phyloP scores from a whole-genome alignment of 2,113 vertebrate genomes.

The Chiloscyllium plagiosum region DNA sequence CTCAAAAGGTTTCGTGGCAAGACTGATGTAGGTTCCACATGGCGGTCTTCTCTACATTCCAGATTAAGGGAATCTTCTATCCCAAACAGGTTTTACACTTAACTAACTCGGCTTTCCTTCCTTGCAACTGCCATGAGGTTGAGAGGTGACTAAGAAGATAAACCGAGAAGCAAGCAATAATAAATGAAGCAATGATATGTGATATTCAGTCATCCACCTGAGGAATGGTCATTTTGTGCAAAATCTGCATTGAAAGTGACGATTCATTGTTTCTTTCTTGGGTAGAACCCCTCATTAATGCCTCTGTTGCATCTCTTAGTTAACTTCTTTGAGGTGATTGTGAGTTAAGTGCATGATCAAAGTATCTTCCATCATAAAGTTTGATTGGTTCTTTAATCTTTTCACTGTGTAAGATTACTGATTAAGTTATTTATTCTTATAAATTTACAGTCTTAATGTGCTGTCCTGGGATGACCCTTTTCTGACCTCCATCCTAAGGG shows the following conservation, averaged over 20 bases:
- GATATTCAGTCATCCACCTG: not conserved
- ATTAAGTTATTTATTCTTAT: not conserved
- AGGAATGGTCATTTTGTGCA: not conserved
- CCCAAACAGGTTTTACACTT: not conserved
- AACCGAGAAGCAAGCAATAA: not conserved
- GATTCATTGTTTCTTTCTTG: not conserved
- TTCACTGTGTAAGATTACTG: not conserved
- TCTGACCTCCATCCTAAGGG: conserved; percentile 66
- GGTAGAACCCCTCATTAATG: not conserved
- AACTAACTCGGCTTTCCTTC: too few species aligned
- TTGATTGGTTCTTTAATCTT: not conserved
- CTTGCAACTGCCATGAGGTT: not conserved
- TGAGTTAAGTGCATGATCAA: not conserved
- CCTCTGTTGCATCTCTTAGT: not conserved
- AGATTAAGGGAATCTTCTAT: not conserved
- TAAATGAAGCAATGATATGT: too few species aligned
- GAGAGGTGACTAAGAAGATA: not conserved
- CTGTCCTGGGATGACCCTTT: conserved; percentile 64
- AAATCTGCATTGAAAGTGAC: not conserved
- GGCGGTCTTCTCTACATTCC: not conserved
- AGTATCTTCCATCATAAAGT: not conserved
- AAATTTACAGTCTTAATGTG: conserved; percentile 55
- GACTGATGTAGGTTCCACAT: not conserved
- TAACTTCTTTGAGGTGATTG: not conserved
- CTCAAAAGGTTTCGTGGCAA: not conserved